These are phyloP conservation scores for Antheraea assamensis DNA, from an alignment of 2,888 invertebrate genomes.

Conservation along the genomic window DNA sequence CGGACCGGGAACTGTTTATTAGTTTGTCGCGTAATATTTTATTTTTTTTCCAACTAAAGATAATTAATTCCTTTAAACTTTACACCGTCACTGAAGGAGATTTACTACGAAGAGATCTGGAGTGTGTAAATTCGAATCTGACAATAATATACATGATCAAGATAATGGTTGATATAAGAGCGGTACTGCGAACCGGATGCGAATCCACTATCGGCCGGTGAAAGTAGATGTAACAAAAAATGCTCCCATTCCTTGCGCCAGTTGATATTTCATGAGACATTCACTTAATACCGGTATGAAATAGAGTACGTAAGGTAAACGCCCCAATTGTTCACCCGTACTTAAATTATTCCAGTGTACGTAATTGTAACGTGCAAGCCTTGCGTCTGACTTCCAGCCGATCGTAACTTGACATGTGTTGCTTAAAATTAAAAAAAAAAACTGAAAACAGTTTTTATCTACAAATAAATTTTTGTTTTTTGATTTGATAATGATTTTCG, in stretches of 20 bases:
- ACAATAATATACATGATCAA: slow-evolving; percentile 48
- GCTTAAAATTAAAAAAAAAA: background rate
- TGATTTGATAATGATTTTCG: background rate
- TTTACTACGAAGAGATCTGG: slow-evolving; percentile 3
- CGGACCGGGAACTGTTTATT: background rate
- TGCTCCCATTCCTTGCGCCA: slow-evolving; percentile 77
- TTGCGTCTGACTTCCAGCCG: background rate
- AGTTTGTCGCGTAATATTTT: background rate
- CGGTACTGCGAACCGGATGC: slow-evolving; percentile 76
- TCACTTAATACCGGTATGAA: slow-evolving; percentile 56
- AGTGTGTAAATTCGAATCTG: slow-evolving; percentile 27
- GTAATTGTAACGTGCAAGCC: background rate
- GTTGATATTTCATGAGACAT: slow-evolving; percentile 78
- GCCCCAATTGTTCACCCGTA: slow-evolving; percentile 15
- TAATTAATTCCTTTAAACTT: background rate
- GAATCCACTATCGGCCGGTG: slow-evolving; percentile 74
- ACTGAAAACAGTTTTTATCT: background rate
- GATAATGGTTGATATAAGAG: slow-evolving; percentile 64
- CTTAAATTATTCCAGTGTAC: slow-evolving; percentile 14
- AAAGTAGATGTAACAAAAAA: slow-evolving; percentile 81
- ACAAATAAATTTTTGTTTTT: background rate
- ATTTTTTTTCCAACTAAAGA: background rate
- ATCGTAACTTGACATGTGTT: slow-evolving; percentile 24
- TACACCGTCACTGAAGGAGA: background rate
- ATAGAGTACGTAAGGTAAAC: slow-evolving; percentile 23